Conservation (phyloP, 2,797 vertebrate species). For the Antennarius maculatus region DNA sequence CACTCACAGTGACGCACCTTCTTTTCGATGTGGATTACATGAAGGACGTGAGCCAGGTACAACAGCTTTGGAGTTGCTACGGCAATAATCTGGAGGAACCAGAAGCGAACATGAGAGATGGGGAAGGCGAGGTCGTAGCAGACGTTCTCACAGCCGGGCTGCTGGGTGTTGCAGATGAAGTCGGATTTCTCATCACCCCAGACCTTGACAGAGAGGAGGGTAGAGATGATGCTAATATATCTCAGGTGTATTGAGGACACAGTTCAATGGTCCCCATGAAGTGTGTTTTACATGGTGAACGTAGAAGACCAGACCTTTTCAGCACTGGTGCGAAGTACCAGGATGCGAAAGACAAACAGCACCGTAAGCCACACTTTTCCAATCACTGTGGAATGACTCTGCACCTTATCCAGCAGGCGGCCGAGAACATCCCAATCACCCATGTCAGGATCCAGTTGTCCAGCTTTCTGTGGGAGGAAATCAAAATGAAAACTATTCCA, state of each 20-base stretch:
- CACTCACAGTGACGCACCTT: slow-evolving; percentile 68
- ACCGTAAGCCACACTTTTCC: slow-evolving; percentile 97
- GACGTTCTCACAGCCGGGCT: slow-evolving; percentile 94
- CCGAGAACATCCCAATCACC: slow-evolving; percentile 94
- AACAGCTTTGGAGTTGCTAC: slow-evolving; percentile 81
- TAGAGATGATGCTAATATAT: background rate
- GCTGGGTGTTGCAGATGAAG: slow-evolving; percentile 92
- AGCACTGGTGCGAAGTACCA: slow-evolving; percentile 88
- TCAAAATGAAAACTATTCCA: background rate
- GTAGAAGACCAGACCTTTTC: slow-evolving; percentile 79
- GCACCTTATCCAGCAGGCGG: slow-evolving; percentile 93
- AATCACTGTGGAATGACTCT: slow-evolving; percentile 91
- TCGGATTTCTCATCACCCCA: slow-evolving; percentile 96
- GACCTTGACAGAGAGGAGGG: slow-evolving; percentile 62
- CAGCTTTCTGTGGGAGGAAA: slow-evolving; percentile 15
- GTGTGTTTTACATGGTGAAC: background rate
- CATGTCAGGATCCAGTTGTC: slow-evolving; percentile 77
- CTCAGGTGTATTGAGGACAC: too few species aligned
- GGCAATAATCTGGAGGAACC: slow-evolving; percentile 94
- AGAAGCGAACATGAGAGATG: slow-evolving; percentile 95
- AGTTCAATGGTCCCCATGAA: background rate
- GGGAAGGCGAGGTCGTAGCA: slow-evolving; percentile 95
- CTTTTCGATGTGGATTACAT: slow-evolving; percentile 88
- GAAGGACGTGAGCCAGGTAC: slow-evolving; percentile 83
- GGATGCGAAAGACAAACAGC: slow-evolving; percentile 95